A percentile compares a stretch with the other conserved stretches of the same genome.
phyloP scores from a whole-genome alignment of 2,888 invertebrate genomes.

The Pemphredon lugubris region DNA sequence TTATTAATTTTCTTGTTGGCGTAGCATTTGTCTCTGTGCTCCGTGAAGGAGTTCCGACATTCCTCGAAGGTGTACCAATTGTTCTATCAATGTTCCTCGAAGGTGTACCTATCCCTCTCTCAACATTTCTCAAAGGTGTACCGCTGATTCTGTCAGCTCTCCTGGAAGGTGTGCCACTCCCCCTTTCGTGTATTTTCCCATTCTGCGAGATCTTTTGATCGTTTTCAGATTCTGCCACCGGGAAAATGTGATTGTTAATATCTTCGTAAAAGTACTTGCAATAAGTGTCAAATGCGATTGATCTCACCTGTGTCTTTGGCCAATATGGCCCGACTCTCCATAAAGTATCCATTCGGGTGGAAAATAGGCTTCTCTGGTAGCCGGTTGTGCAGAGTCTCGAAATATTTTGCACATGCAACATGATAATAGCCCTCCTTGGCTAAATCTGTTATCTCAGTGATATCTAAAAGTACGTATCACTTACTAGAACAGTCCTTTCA shows the following conservation, averaged over 20 bases:
- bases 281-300: too few species aligned
- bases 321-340: slow-evolving; percentile 80
- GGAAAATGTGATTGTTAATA: too few species aligned
- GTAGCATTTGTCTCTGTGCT: slow-evolving; percentile 7
- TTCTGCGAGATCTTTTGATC: slow-evolving; percentile 46
- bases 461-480: slow-evolving; percentile 81
- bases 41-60: neutral
- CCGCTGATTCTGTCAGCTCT: neutral
- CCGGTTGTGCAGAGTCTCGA: slow-evolving; percentile 87
- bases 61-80: slow-evolving; percentile 32
- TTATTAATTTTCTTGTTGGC: too few species aligned
- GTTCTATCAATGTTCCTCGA: slow-evolving; percentile 5
- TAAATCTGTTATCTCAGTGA: slow-evolving; percentile 87
- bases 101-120: slow-evolving; percentile 9
- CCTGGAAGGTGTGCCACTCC: slow-evolving; percentile 30
- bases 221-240: slow-evolving; percentile 37
- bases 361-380: slow-evolving; percentile 87
- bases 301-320: slow-evolving; percentile 64
- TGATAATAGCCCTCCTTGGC: slow-evolving; percentile 91
- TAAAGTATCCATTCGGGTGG: slow-evolving; percentile 96
- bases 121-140: slow-evolving; percentile 34
- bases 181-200: slow-evolving; percentile 17
- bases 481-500: neutral
- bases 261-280: too few species aligned
- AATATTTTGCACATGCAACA: slow-evolving; percentile 94